phyloP scores from a whole-genome alignment of 2,797 vertebrate species.

The Myotis findleyi region DNA sequence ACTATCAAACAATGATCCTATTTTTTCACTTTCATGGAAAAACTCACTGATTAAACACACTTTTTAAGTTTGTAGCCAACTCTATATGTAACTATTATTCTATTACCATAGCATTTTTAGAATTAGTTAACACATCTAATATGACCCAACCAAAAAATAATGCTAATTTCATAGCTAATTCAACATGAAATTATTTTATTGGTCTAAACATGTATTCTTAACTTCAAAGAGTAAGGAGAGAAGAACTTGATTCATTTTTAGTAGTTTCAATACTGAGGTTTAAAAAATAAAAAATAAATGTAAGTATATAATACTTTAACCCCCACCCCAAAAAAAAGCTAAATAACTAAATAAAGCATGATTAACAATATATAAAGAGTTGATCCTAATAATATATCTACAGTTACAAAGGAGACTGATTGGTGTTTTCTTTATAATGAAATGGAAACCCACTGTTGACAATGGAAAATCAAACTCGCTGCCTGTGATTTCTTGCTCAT shows the following conservation, averaged over 20 bases:
- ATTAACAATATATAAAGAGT: neutral
- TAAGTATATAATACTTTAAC: neutral
- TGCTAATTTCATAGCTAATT: neutral
- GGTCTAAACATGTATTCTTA: neutral
- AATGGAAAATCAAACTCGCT: neutral
- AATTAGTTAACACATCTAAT: neutral
- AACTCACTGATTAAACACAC: neutral
- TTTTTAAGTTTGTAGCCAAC: neutral
- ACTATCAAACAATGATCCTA: neutral
- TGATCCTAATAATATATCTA: neutral
- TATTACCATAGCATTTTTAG: conserved; percentile 17
- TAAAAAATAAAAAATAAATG: conserved; percentile 12
- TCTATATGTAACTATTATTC: neutral
- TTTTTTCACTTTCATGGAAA: neutral
- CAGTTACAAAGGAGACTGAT: neutral
- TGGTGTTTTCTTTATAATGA: neutral
- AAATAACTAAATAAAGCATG: neutral
- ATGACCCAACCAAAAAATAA: neutral
- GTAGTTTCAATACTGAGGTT: neutral
- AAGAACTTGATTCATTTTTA: neutral
- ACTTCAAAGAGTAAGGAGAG: neutral
- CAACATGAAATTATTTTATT: neutral
- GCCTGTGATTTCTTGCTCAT: neutral
- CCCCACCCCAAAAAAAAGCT: neutral
- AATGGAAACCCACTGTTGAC: neutral